Percentiles rank a stretch among this genome's conserved stretches.
These are phyloP conservation scores for Glareola pratincola DNA, from an alignment of 2,113 vertebrate genomes.

Conservation along the genomic window DNA sequence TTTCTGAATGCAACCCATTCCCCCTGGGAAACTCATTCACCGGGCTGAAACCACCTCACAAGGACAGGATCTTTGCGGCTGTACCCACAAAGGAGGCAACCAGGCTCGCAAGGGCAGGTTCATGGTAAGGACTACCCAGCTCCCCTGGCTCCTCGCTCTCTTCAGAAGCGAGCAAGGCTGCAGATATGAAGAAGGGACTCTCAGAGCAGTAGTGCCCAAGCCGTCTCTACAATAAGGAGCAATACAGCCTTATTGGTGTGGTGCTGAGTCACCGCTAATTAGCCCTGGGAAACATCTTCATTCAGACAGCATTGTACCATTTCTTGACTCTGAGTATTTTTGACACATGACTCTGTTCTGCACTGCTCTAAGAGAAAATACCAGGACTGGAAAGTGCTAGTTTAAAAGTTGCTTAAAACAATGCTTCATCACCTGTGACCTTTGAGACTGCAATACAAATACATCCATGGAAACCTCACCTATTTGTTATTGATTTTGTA, in stretches of 20 bases:
- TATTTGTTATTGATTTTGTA: background rate
- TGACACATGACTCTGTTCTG: background rate
- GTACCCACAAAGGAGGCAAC: background rate
- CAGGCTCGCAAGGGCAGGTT: background rate
- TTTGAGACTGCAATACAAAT: slow-evolving; percentile 5
- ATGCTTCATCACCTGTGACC: background rate
- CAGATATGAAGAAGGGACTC: background rate
- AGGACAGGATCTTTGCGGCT: background rate
- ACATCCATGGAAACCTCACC: background rate
- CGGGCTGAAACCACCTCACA: background rate
- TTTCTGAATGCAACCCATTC: background rate
- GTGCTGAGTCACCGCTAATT: background rate
- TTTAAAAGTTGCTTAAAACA: background rate
- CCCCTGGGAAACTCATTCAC: background rate
- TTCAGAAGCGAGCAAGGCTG: background rate
- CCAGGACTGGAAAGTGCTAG: background rate
- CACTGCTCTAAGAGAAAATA: background rate
- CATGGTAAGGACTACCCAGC: background rate
- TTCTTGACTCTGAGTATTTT: background rate
- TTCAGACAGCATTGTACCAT: background rate
- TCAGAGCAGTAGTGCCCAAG: background rate
- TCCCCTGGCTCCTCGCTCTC: background rate
- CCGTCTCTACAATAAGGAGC: background rate
- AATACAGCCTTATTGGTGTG: background rate
- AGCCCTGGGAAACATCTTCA: background rate